A percentile compares a stretch with the other conserved stretches of the same genome.
Evolutionary conservation across 2,888 invertebrate genomes (phyloP).

Genomic region (Amitus sp.): DNA sequence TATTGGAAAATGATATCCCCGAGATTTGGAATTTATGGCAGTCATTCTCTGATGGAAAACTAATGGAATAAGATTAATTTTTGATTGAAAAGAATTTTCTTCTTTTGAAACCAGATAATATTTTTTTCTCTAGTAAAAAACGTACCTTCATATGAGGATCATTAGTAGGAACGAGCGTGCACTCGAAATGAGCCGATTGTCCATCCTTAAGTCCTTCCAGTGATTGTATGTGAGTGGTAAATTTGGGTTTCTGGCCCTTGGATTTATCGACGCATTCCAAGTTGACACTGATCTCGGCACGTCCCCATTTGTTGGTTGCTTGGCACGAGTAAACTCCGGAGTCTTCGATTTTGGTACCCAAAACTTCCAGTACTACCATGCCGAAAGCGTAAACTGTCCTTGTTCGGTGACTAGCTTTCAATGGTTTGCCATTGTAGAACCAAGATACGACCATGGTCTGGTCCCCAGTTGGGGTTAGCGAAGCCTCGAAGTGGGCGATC

Average conservation of each 20-base stretch:
- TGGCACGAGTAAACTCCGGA: conserved; percentile 89
- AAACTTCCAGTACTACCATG: conserved; percentile 95
- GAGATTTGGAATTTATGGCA: too few relatives aligned
- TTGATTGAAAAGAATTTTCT: too few relatives aligned
- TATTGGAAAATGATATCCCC: too few relatives aligned
- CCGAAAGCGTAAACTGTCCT: conserved; percentile 97
- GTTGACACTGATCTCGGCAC: conserved; percentile 85
- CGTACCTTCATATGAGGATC: conserved; percentile 92
- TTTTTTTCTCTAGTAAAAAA: too few relatives aligned
- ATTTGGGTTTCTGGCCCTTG: conserved; percentile 87
- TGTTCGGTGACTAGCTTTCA: conserved; percentile 89
- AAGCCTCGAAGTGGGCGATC: conserved; percentile 97
- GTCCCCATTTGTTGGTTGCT: conserved; percentile 90
- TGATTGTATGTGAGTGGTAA: conserved; percentile 88
- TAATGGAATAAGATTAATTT: too few relatives aligned
- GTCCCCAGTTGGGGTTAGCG: conserved; percentile 92
- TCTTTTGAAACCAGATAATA: too few relatives aligned
- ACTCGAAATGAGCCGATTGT: conserved; percentile 95
- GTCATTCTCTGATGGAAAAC: too few relatives aligned
- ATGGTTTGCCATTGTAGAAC: conserved; percentile 92
- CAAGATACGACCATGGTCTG: conserved; percentile 95
- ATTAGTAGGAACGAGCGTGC: conserved; percentile 91
- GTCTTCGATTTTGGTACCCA: conserved; percentile 93
- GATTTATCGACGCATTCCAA: conserved; percentile 86
- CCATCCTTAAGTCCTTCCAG: conserved; percentile 89